phyloP scores from a whole-genome alignment of 1,140 invertebrate species.

The Lasaia peninsularis region DNA sequence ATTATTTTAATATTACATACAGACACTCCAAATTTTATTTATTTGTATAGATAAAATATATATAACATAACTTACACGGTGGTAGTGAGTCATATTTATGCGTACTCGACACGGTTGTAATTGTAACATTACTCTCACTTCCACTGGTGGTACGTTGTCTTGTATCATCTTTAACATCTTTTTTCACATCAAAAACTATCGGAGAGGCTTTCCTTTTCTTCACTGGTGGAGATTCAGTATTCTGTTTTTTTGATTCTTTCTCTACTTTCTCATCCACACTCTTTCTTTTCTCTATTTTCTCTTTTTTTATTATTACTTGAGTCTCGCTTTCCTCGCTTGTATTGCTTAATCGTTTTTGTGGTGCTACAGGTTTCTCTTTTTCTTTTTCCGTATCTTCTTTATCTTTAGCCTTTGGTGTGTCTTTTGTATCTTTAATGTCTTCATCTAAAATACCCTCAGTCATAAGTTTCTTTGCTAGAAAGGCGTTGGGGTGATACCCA shows the following conservation, averaged over 20 bases:
- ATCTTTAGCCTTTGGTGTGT: constrained; percentile 38
- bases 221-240: constrained; percentile 24
- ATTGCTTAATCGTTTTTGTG: constrained; percentile 46
- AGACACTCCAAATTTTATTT: too few species aligned
- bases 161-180: constrained; percentile 44
- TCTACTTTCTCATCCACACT: constrained; percentile 9
- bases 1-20: too few species aligned
- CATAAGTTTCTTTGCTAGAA: constrained; percentile 69
- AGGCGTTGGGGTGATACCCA: constrained; percentile 75
- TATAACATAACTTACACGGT: constrained; percentile 72
- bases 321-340: constrained; percentile 55
- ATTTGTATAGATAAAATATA: constrained; percentile 1
- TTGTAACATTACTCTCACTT: constrained; percentile 56
- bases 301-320: constrained; percentile 51
- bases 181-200: constrained; percentile 74
- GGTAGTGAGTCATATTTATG: constrained; percentile 73
- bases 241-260: constrained; percentile 20
- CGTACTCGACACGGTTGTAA: constrained; percentile 44
- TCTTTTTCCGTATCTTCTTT: constrained; percentile 32
- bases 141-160: constrained; percentile 57
- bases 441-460: constrained; percentile 60
- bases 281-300: constrained; percentile 27
- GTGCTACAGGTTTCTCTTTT: constrained; percentile 11
- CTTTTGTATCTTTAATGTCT: constrained; percentile 43
- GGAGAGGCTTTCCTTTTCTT: constrained; percentile 73